These are phyloP conservation scores for Drosophila lowei DNA, from an alignment of 1,140 invertebrate species.

Conservation along the genomic window DNA sequence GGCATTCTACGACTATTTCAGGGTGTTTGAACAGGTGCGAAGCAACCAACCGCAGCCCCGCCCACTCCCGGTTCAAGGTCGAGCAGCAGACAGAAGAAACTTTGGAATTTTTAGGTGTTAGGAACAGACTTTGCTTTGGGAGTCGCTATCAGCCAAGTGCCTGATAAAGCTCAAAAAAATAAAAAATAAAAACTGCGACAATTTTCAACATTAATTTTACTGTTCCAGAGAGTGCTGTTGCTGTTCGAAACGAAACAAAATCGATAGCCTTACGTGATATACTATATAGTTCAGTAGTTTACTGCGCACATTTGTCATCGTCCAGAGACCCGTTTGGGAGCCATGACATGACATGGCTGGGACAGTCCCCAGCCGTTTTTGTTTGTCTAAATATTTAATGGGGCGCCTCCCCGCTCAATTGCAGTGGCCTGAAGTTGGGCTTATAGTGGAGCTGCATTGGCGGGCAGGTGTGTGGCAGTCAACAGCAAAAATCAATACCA, in stretches of 20 bases:
- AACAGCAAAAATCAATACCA: conserved; percentile 53
- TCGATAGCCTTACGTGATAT: conserved; percentile 64
- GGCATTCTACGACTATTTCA: conserved; percentile 12
- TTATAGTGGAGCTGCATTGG: conserved; percentile 40
- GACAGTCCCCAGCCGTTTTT: conserved; percentile 8
- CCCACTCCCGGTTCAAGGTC: conserved; percentile 63
- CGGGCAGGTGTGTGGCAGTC: conserved; percentile 19
- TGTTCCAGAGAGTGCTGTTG: conserved; percentile 23
- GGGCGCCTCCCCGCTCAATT: conserved; percentile 16
- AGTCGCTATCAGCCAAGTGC: conserved; percentile 8
- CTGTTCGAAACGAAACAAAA: conserved; percentile 45
- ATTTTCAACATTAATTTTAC: conserved; percentile 10
- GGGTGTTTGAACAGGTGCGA: conserved; percentile 62
- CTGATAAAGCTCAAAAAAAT: conserved; percentile 44
- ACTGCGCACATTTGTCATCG: conserved; percentile 63
- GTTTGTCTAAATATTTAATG: conserved; percentile 60
- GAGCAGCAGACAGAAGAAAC: conserved; percentile 22
- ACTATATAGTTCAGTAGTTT: conserved; percentile 65
- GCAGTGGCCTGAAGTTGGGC: conserved; percentile 44
- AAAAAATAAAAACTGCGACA: conserved; percentile 13
- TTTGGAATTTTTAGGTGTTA: conserved; percentile 23
- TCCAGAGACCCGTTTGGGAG: conserved; percentile 5
- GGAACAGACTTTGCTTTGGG: conserved; percentile 20
- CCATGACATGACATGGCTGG: conserved; percentile 41
- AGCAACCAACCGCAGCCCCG: conserved; percentile 17